Evolutionary conservation across 2,888 invertebrate species (phyloP).

Genomic region (Meliscaeva auricollis): DNA sequence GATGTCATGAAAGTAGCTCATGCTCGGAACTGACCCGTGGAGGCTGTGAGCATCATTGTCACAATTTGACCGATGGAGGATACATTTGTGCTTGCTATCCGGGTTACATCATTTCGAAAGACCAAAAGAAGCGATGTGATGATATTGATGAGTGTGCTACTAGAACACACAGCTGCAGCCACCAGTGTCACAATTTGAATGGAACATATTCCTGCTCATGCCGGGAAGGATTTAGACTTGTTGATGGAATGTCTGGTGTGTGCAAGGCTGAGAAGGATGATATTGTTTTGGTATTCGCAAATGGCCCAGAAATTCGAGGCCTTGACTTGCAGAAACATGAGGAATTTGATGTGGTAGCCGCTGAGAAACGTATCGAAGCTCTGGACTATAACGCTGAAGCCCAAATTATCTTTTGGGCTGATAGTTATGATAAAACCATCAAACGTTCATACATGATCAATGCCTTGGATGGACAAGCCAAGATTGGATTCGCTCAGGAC

Average conservation of each 20-base stretch:
- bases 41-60: constrained; percentile 96
- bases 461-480: constrained; percentile 90
- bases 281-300: constrained; percentile 90
- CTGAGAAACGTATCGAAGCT: constrained; percentile 95
- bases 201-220: constrained; percentile 96
- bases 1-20: constrained; percentile 90
- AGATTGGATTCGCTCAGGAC: constrained; percentile 94
- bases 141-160: constrained; percentile 96
- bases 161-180: constrained; percentile 95
- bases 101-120: constrained; percentile 92
- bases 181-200: constrained; percentile 95
- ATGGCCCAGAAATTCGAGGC: constrained; percentile 94
- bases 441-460: constrained; percentile 96
- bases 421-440: constrained; percentile 95
- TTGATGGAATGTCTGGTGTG: constrained; percentile 92
- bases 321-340: constrained; percentile 88
- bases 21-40: constrained; percentile 88
- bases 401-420: constrained; percentile 98
- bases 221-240: constrained; percentile 90
- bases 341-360: constrained; percentile 90
- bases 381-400: constrained; percentile 94
- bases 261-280: constrained; percentile 90
- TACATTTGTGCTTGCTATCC: constrained; percentile 96
- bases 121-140: constrained; percentile 92
- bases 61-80: constrained; percentile 92